Percentiles rank a stretch among this genome's conserved stretches.
Evolutionary conservation across 2,113 vertebrate genomes (phyloP).

Genomic region (Pithys albifrons): DNA sequence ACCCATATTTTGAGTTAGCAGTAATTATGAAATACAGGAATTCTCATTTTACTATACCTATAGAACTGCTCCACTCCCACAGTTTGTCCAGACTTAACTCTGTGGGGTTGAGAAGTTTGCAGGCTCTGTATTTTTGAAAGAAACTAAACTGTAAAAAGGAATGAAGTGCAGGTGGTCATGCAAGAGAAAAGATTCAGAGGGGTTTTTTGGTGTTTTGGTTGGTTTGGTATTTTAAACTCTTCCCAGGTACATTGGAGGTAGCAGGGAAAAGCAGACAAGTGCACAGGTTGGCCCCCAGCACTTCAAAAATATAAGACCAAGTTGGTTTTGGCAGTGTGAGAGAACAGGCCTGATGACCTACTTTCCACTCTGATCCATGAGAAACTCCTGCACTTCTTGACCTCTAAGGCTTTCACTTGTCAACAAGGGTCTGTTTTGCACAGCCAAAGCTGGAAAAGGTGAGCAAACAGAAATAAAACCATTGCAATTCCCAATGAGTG

Average conservation of each 20-base stretch:
- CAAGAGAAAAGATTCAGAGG: not conserved
- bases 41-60: not conserved
- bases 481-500: not conserved
- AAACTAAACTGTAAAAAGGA: not conserved
- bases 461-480: not conserved
- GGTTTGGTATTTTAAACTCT: not conserved
- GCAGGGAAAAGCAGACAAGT: not conserved
- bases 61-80: not conserved
- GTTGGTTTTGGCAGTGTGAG: not conserved
- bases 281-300: not conserved
- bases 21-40: not conserved
- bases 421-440: not conserved
- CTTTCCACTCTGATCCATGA: not conserved
- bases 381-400: not conserved
- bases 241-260: not conserved
- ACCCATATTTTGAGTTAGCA: constrained; percentile 49
- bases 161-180: not conserved
- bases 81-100: not conserved
- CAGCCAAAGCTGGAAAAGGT: not conserved
- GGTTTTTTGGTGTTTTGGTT: not conserved
- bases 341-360: not conserved
- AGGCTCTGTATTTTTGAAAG: not conserved
- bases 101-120: not conserved
- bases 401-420: not conserved
- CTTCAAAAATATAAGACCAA: not conserved